Base-by-base conservation (phyloP, 2,888 invertebrate species). In the Hybos culiciformis region DNA sequence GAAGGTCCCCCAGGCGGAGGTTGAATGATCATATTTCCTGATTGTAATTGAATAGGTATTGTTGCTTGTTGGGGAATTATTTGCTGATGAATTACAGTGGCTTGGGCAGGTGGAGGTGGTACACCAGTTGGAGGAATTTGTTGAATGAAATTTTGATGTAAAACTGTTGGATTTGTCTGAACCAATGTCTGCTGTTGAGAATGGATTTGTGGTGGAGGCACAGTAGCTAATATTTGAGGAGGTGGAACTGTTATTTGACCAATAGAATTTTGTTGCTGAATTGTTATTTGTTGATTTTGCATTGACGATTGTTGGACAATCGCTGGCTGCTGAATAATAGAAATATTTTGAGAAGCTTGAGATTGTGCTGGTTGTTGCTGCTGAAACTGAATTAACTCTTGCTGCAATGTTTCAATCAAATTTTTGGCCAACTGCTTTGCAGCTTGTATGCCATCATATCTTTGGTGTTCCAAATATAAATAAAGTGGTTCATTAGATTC, bases 381-480 rank as follows among this genome's bases (percentile, higher is more conserved):
- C 42, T 56, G 56, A 41, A 54, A 56, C 39, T 55, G 55, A 14
- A 51, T 43, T 52, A 73, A 58, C 51, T 73, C 73, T 29, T 71
- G 70, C 42, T 80, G 75, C 62, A 86, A 78, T 5, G 85, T 85
- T 65, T 84, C 82, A 51, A 85, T 80, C 38, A 86, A 70, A 63
- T 85, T 85, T 55, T 80, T 76, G 12, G 83, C 80, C 42, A 84
- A 63, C 49, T 79, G 77, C 55, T 80, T 77, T 14, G 83, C 83
- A 51, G 53, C 51, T 34, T 54, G 56, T 23, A 60, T 33, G 37
- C 79, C 78, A 53, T 79, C 76, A 20, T 74, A 70, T 53, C 78
- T 75, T 11, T 77, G 73, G 68, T 85, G 84, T 57, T 83, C 83
- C 51, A 85, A 69, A 51, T 77, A 78, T 52, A 86, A 70, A 66